A percentile compares a stretch with the other conserved stretches of the same genome.
Conservation (phyloP, 1,140 invertebrate genomes). For the Euborellia annulipes region DNA sequence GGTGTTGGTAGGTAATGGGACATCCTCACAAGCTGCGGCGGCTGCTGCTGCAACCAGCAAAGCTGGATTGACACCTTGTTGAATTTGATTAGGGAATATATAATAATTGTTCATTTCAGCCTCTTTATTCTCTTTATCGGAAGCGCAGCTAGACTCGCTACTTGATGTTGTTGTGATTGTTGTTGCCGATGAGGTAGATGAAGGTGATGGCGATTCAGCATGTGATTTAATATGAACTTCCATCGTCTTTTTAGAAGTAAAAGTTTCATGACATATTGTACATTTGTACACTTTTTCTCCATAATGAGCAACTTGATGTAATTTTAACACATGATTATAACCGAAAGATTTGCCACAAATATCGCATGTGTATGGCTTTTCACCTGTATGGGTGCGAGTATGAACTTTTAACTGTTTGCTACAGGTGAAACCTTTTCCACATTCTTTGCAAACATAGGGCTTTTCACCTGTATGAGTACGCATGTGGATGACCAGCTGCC, state of each 20-base stretch:
- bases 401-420: conserved; percentile 82
- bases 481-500: conserved; percentile 70
- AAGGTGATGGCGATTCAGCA: conserved; percentile 34
- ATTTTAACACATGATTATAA: conserved; percentile 29
- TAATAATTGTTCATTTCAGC: conserved; percentile 10
- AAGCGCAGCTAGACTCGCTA: conserved; percentile 21
- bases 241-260: conserved; percentile 77
- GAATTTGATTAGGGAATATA: background rate
- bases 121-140: conserved; percentile 30
- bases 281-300: conserved; percentile 85
- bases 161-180: conserved; percentile 20
- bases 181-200: conserved; percentile 27
- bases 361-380: conserved; percentile 56
- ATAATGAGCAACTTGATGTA: conserved; percentile 61
- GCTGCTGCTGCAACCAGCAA: conserved; percentile 30
- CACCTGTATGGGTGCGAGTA: conserved; percentile 67
- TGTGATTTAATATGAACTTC: conserved; percentile 81
- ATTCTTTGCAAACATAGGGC: conserved; percentile 74
- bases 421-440: conserved; percentile 76
- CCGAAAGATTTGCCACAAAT: conserved; percentile 71
- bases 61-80: conserved; percentile 27
- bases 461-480: conserved; percentile 82
- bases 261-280: conserved; percentile 75
- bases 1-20: conserved; percentile 26
- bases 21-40: conserved; percentile 22